Percentiles rank a stretch among this genome's conserved stretches.
phyloP scores from a whole-genome alignment of 2,113 vertebrate species.

The Rhegmatorhina hoffmannsi region DNA sequence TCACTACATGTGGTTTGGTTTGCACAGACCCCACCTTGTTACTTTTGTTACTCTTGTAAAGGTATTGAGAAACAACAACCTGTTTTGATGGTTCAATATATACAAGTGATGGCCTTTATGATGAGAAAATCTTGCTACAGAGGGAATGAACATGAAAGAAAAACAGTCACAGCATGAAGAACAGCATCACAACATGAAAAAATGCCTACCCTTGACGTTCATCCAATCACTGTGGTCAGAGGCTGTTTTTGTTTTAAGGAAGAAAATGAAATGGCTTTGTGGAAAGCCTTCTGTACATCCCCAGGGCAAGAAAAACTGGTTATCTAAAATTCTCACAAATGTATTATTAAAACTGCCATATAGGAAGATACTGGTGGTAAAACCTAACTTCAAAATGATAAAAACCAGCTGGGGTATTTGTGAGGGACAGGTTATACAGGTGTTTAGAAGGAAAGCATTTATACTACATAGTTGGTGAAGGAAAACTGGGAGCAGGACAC shows the following conservation, averaged over 20 bases:
- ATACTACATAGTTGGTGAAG: background rate
- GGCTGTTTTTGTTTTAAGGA: background rate
- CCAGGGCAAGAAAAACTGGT: background rate
- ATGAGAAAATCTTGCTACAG: background rate
- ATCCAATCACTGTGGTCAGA: background rate
- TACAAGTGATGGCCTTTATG: background rate
- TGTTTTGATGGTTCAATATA: accelerated
- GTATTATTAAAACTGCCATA: background rate
- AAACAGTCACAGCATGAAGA: background rate
- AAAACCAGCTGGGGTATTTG: background rate
- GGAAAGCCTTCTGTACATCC: background rate
- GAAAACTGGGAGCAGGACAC: background rate
- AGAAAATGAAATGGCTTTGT: background rate
- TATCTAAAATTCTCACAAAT: conserved; percentile 7
- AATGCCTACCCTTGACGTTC: background rate
- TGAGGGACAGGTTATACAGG: background rate
- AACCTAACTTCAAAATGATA: background rate
- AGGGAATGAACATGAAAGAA: background rate
- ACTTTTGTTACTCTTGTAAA: background rate
- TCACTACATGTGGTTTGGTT: background rate
- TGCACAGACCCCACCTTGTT: background rate
- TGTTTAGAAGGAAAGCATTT: conserved; percentile 2
- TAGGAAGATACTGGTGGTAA: background rate
- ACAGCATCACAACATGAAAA: background rate
- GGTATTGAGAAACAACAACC: background rate